These are phyloP conservation scores for Ridgeia piscesae DNA, from an alignment of 1,140 invertebrate genomes.

Conservation along the genomic window DNA sequence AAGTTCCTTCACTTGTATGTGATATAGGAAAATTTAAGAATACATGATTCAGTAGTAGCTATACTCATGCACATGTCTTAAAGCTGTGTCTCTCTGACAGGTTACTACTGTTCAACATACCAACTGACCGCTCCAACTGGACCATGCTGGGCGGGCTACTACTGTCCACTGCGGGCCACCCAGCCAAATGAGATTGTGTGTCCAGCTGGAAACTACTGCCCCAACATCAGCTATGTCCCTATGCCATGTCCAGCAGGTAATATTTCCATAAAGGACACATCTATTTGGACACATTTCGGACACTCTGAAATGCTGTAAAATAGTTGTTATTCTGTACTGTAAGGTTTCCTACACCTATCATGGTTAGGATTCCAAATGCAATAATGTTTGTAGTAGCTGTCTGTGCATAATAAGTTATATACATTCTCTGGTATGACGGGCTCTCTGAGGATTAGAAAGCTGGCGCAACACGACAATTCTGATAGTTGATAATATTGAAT, in stretches of 20 bases:
- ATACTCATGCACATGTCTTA: slow-evolving; percentile 14
- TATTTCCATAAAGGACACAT: not conserved
- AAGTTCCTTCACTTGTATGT: not conserved
- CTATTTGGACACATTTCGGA: too few relatives aligned
- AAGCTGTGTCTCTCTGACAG: slow-evolving; percentile 38
- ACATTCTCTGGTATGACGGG: too few relatives aligned
- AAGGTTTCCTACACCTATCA: too few relatives aligned
- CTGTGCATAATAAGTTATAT: too few relatives aligned
- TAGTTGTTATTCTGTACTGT: too few relatives aligned
- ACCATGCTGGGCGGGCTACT: slow-evolving; percentile 49
- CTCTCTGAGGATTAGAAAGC: too few relatives aligned
- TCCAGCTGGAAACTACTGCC: slow-evolving; percentile 49
- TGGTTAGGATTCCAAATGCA: too few relatives aligned
- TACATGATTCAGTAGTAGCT: slow-evolving; percentile 35
- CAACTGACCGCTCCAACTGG: slow-evolving; percentile 47
- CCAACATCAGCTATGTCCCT: slow-evolving; percentile 48
- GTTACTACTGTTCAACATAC: slow-evolving; percentile 44
- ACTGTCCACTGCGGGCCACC: slow-evolving; percentile 45
- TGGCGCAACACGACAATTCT: too few relatives aligned
- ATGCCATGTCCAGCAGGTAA: slow-evolving; percentile 49
- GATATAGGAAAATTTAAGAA: slow-evolving; percentile 23
- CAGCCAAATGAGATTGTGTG: slow-evolving; percentile 49
- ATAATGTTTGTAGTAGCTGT: too few relatives aligned
- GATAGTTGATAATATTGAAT: not conserved
- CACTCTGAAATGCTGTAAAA: too few relatives aligned